A percentile compares a stretch with the other conserved stretches of the same genome.
Conservation (phyloP, 2,888 invertebrate species). For the Bellardia bayeri region DNA sequence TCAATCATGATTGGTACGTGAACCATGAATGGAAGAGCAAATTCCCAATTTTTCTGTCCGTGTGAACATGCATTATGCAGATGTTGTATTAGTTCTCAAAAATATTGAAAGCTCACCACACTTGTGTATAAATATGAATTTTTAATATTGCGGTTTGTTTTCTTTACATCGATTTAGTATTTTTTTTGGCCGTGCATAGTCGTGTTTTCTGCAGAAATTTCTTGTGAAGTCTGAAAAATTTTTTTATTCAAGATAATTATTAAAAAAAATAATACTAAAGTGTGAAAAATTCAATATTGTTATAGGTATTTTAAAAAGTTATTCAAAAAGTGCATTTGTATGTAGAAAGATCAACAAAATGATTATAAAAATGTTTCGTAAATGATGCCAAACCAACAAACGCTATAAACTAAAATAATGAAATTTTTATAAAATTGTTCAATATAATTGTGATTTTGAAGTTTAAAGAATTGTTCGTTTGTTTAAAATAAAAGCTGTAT, state of each 20-base stretch:
- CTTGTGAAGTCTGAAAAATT: not conserved
- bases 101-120: no score
- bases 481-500: not conserved
- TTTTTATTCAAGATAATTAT: not conserved
- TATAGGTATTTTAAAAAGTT: not conserved
- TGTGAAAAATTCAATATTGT: not conserved
- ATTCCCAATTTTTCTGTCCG: no score
- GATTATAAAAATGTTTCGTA: no score
- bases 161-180: not conserved
- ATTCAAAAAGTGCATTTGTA: not conserved
- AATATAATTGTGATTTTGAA: no score
- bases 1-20: no score
- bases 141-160: not conserved
- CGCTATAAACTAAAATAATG: no score
- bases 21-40: no score
- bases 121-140: no score
- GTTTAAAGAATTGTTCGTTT: not conserved
- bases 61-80: no score
- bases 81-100: no score
- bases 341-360: not conserved
- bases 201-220: conserved; percentile 1
- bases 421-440: no score
- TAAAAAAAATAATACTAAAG: not conserved
- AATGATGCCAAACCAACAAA: no score
- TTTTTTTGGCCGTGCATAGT: not conserved